Evolutionary conservation across 2,888 invertebrate species (phyloP), one percentile per base, ranked within the genome.

Genomic region (Ormia ochracea): DNA sequence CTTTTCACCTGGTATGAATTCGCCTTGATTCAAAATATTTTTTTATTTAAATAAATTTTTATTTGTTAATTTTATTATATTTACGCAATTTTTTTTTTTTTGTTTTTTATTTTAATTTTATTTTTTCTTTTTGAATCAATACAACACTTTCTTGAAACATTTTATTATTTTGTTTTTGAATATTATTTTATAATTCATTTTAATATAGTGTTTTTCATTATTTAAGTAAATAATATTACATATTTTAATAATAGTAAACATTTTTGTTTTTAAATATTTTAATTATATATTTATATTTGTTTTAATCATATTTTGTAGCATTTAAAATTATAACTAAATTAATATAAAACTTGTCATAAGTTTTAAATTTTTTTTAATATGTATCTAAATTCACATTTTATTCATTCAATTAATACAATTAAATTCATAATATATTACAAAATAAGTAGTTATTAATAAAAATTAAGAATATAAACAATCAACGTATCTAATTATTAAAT

Each of bases 111-210:
- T n/a, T n/a, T n/a, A n/a, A 3, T 45, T 12, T 58, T 81, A 52
- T 73, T 81, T 36, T 58, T 69, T 82, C 81, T 82, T 72, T 79
- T 80, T 70, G 45, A 65, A 75, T 81, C 73, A 84, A 84, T 85
- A 83, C 84, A 83, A 84, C 83, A 83, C 48, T 76, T 76, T 76
- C 81, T 81, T 82, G 80, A 82, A 83, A 81, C 82, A 80, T 76
- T 63, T 69, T 38, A 48, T 69, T 69, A 45, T 68, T 70, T 50
- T 61, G 19, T 65, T 65, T 56, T 75, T 43, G 36, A 76, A 69
- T 75, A 80, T 82, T 80, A 78, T 72, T 73, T 65, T 74, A 76
- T 73, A 79, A 56, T 81, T 78, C 68, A 56, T 81, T 81, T 83
- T 43, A 33, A 38, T 54, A 76, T 58, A 48, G 45, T 61, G 9